Evolutionary conservation across 2,797 vertebrate species (phyloP), one percentile per base, ranked within the genome.

Genomic region (Picus viridis): DNA sequence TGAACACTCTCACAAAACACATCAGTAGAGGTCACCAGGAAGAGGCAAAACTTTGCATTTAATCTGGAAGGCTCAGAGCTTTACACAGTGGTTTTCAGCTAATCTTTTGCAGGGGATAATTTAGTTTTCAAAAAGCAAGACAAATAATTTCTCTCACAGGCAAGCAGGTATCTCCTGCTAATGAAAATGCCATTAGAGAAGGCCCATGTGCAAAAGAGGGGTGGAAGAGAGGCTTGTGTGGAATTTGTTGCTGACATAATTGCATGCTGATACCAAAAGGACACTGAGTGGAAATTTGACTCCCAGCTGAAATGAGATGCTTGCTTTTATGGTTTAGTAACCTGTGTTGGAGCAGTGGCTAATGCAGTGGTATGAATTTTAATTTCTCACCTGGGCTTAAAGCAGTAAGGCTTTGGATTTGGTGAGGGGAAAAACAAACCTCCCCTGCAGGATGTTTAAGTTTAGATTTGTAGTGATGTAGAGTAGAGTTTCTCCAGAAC

Each of bases 11-110:
- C 34, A 76, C 61, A 79, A 74, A 87, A 90, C 16, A 24, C 51
- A 86, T 89, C 77, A 65, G 71, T 80, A 82, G 80, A 57, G 73
- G 85, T 93, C 92, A 93, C 71, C 89, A 93, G 85, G 88, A 94
- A 94, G 73, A 88, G 94, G 23, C 11, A 10, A 61, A 89, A 61
- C 54, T 88, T 88, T 83, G 34, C 87, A 10, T 90, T 94, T 93
- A 76, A 62, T 65, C 67, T 45, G 36, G 34, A 83, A 88, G 51
- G n/a, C 23, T 85, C 70, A 23, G 61, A 67, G 63, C 81, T 75
- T 81, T 88, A 27, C 20, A n/a, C 27, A n/a, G 30, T 47, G 29
- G 7, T 88, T 95, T 86, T 34, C 70, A 83, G 41, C 51, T 95
- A 70, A 89, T 86, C 86, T 89, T 86, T 89, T 73, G 61, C 27